Conservation (phyloP, 2,888 invertebrate species). For the Phalera bucephala region DNA sequence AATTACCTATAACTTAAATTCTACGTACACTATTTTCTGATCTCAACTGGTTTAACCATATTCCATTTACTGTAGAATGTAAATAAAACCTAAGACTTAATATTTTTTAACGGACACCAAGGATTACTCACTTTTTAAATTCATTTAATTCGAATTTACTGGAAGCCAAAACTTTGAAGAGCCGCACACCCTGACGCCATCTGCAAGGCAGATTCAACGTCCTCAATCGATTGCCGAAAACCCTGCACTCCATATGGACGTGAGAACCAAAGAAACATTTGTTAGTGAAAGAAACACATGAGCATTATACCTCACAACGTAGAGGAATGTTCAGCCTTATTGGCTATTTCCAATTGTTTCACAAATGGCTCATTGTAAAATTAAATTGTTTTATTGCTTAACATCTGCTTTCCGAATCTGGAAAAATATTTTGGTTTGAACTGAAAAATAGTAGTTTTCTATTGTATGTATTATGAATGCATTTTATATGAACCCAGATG, state of each 20-base stretch:
- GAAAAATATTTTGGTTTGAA: conserved; percentile 11
- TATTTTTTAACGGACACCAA: too few relatives aligned
- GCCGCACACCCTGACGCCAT: conserved; percentile 54
- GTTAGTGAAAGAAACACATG: conserved; percentile 51
- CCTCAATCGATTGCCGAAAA: conserved; percentile 65
- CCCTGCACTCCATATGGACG: conserved; percentile 72
- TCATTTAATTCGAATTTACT: conserved; percentile 49
- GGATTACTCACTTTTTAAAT: conserved; percentile 8
- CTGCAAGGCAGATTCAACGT: conserved; percentile 70
- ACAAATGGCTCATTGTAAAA: conserved; percentile 42
- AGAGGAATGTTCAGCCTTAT: conserved; percentile 26
- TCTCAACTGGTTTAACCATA: too few relatives aligned
- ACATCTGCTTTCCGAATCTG: conserved; percentile 39
- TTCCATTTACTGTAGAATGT: too few relatives aligned
- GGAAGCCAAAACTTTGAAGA: conserved; percentile 60
- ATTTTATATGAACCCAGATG: conserved; percentile 1
- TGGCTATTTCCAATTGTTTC: conserved; percentile 44
- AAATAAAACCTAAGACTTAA: too few relatives aligned
- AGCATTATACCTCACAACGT: too few relatives aligned
- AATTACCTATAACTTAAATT: too few relatives aligned
- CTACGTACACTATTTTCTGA: too few relatives aligned
- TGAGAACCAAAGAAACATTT: conserved; percentile 64
- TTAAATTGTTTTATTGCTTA: conserved; percentile 36
- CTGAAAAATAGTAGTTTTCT: not conserved
- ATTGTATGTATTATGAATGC: conserved; percentile 9